Evolutionary conservation across 2,888 invertebrate genomes (phyloP).

Genomic region (Hyalella azteca): DNA sequence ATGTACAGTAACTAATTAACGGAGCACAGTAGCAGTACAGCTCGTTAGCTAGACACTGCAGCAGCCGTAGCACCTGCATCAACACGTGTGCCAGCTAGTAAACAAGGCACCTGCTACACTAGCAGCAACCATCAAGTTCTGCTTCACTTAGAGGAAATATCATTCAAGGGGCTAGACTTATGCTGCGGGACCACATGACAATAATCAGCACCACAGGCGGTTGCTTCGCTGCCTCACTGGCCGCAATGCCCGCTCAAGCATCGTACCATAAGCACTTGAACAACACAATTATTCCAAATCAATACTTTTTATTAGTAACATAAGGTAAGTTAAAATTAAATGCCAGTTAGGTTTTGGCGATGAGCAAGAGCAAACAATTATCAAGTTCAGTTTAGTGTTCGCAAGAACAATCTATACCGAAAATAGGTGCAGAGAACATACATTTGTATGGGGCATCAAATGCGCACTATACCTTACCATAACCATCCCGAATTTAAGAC

Average conservation of each 20-base stretch:
- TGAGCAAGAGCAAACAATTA: conserved; percentile 34
- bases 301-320: conserved; percentile 23
- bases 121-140: too few relatives aligned
- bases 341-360: conserved; percentile 33
- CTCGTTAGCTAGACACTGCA: too few relatives aligned
- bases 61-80: too few relatives aligned
- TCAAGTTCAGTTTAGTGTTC: conserved; percentile 22
- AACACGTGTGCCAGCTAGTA: too few relatives aligned
- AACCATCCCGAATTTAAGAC: conserved; percentile 31
- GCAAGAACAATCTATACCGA: conserved; percentile 19
- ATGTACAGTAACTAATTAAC: too few relatives aligned
- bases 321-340: conserved; percentile 27
- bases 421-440: conserved; percentile 12
- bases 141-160: too few relatives aligned
- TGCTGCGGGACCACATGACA: background rate
- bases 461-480: conserved; percentile 30
- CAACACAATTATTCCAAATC: conserved; percentile 2
- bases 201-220: background rate
- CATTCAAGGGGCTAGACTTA: background rate
- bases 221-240: background rate
- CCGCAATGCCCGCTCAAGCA: conserved; percentile 13
- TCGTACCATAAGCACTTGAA: conserved; percentile 6
- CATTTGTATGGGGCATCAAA: conserved; percentile 30
- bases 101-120: too few relatives aligned
- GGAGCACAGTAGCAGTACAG: too few relatives aligned